phyloP scores from a whole-genome alignment of 2,888 invertebrate genomes.

The Macaria liturata region DNA sequence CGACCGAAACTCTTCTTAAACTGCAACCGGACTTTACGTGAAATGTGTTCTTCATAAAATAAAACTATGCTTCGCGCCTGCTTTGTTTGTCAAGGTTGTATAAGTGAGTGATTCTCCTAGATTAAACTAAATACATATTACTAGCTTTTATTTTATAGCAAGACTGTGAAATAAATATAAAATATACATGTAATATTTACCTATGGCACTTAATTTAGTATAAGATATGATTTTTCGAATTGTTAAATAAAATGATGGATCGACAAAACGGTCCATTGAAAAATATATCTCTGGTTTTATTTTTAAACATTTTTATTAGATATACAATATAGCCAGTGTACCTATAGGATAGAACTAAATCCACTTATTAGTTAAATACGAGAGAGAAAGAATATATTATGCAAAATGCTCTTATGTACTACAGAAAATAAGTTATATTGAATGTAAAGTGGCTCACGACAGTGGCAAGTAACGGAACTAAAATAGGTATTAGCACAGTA shows the following conservation, averaged over 20 bases:
- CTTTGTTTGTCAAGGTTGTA: slow-evolving; percentile 10
- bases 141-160: slow-evolving; percentile 55
- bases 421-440: too few species aligned
- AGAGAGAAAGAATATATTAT: too few species aligned
- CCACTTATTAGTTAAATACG: too few species aligned
- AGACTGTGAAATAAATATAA: slow-evolving; percentile 60
- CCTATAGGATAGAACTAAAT: too few species aligned
- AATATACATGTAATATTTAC: slow-evolving; percentile 37
- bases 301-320: slow-evolving; percentile 1
- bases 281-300: slow-evolving; percentile 22
- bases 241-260: slow-evolving; percentile 40
- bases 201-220: slow-evolving; percentile 48
- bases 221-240: slow-evolving; percentile 39
- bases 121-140: slow-evolving; percentile 12
- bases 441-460: too few species aligned
- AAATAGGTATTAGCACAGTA: too few species aligned
- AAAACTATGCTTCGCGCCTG: not conserved
- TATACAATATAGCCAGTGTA: too few species aligned
- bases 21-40: not conserved
- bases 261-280: slow-evolving; percentile 39
- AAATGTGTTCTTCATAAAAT: not conserved
- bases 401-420: too few species aligned
- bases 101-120: slow-evolving; percentile 19
- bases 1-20: too few species aligned
- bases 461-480: too few species aligned